Base-by-base conservation (phyloP, 2,113 vertebrate species). In the Dasyornis broadbenti region DNA sequence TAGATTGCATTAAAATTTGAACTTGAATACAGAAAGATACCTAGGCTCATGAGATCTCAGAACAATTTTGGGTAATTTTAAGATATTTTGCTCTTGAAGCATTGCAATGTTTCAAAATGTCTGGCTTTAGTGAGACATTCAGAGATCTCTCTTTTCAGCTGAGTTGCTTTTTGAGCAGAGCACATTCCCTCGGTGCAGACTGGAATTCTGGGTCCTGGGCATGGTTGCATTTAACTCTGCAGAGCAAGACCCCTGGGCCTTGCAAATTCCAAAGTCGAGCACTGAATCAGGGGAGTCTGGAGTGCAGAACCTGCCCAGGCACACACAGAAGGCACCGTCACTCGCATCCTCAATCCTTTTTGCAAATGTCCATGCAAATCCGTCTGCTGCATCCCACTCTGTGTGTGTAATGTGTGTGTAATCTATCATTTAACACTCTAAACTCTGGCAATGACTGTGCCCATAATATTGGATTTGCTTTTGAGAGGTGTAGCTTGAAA, bases 311-410 rank as follows among this genome's bases (percentile, higher is more conserved):
- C 49, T 72, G 39, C 9, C 40, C 54, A 33, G 23, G 19, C 21
- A 59, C 2, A 2, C 7, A 4, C 21, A 50, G 50, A 47, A 66
- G 12, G 20, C 23, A 63, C 52, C 1, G 0, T 20, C 65, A 70
- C 54, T 35, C 50, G 26, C 27, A 24, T 52, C 84, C 2, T 1
- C 40, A 69, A 27, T 23, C 10, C 17, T 65, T 64, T 72, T 27
- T 82, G 22, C 35, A 56, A 42, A n/a, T 47, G 17, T 35, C 63
- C 33, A 2, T 70, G 16, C 28, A 94, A 56, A 54, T 26, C 22
- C 2, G 1, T 24, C 39, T 63, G 15, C 35, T 81, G 37, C 35
- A 31, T 30, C 45, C 33, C 39, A 12, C 24, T 44, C 37, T 73
- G n/a, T 22, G 28, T 59, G 6, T 77, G 50, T 35, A 66, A 72